A percentile compares a stretch with the other conserved stretches of the same genome.
These are phyloP conservation scores for Enteromius afrohamiltoni DNA, from an alignment of 2,797 vertebrate species.

Conservation along the genomic window DNA sequence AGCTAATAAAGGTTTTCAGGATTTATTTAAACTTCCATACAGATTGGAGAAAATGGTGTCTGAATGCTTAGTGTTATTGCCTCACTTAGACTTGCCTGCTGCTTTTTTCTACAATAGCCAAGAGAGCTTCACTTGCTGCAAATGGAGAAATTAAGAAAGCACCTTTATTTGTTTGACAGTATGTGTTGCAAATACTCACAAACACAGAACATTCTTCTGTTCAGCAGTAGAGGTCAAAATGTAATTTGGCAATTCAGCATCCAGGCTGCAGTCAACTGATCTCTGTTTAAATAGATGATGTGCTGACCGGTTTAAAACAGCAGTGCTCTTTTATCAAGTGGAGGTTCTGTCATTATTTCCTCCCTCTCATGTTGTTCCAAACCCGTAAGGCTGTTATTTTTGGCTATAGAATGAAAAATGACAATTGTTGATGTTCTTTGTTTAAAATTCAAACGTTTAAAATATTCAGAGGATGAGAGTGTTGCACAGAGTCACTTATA, in stretches of 20 bases:
- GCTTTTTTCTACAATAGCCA: too few species aligned
- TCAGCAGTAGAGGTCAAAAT: slow-evolving; percentile 14
- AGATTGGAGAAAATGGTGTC: background rate
- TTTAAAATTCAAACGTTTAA: background rate
- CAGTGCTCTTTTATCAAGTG: slow-evolving; percentile 1
- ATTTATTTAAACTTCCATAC: background rate
- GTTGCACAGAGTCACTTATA: slow-evolving; percentile 12
- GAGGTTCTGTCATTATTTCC: background rate
- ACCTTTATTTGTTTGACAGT: too few species aligned
- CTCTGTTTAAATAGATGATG: background rate
- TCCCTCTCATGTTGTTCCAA: background rate
- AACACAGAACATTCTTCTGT: background rate
- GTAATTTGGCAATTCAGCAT: slow-evolving; percentile 26
- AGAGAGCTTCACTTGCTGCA: too few species aligned
- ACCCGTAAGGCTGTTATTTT: background rate
- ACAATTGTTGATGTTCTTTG: background rate
- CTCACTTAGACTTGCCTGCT: background rate
- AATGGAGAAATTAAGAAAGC: too few species aligned
- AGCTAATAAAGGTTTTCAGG: background rate
- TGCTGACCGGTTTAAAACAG: slow-evolving; percentile 1
- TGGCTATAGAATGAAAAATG: background rate
- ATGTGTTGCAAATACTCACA: too few species aligned
- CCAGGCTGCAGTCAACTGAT: background rate
- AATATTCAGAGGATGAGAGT: background rate
- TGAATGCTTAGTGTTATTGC: background rate